Evolutionary conservation across 2,797 vertebrate genomes (phyloP).

Genomic region (Hoplostethus atlanticus): DNA sequence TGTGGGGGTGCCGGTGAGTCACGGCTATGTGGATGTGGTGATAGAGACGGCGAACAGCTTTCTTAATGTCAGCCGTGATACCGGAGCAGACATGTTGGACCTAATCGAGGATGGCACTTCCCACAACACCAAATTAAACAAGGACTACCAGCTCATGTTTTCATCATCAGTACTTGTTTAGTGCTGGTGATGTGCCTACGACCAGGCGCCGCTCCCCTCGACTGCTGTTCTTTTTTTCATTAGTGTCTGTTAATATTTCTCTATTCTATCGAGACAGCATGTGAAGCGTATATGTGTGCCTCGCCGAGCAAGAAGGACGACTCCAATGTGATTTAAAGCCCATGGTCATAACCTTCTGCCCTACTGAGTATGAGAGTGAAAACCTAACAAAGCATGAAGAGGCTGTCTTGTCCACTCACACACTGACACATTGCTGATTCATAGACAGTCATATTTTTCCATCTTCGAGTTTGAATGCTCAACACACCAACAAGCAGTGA

Average conservation of each 20-base stretch:
- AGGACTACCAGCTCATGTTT: conserved; percentile 48
- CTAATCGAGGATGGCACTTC: conserved; percentile 71
- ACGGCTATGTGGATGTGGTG: conserved; percentile 56
- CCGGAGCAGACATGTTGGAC: conserved; percentile 57
- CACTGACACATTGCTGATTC: conserved; percentile 77
- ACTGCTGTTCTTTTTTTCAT: conserved; percentile 26
- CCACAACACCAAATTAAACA: conserved; percentile 54
- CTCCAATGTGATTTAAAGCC: conserved; percentile 62
- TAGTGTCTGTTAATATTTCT: conserved; percentile 22
- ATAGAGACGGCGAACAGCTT: conserved; percentile 69
- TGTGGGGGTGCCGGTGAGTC: conserved; percentile 68
- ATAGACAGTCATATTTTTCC: conserved; percentile 47
- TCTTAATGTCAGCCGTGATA: conserved; percentile 69
- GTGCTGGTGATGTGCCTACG: conserved; percentile 8
- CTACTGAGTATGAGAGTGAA: conserved; percentile 65
- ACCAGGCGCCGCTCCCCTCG: conserved; percentile 36
- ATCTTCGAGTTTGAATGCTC: conserved; percentile 52
- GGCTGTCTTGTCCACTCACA: conserved; percentile 71
- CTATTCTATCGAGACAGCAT: conserved; percentile 7
- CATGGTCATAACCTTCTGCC: conserved; percentile 61
- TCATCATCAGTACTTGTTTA: conserved; percentile 44
- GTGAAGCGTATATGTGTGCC: conserved; percentile 8
- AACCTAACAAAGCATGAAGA: conserved; percentile 72
- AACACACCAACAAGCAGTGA: conserved; percentile 32
- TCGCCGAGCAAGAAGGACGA: conserved; percentile 39